Evolutionary conservation across 2,113 vertebrate species (phyloP), one percentile per base, ranked within the genome.

Genomic region (Cygnus buccinator): DNA sequence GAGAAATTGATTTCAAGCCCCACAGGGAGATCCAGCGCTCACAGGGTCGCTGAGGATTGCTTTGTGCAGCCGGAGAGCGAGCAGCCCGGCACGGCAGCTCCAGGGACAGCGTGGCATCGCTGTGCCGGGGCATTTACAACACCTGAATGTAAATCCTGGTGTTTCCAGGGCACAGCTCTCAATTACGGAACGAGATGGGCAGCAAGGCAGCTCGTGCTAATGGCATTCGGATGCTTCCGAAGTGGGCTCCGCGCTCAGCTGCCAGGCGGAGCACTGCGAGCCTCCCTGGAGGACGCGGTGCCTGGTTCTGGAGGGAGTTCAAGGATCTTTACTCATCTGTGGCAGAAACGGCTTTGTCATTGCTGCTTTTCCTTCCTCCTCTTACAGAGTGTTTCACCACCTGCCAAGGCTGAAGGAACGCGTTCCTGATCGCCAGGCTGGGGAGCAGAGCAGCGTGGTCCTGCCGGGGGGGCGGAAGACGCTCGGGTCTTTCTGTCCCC

Each of bases 141-240:
- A 62, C 44, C 35, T 21, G 39, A 31, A 48, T 16, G 61, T 33
- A 43, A 67, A 67, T 31, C 52, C 66, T 0, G 3, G 43, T 4
- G 28, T 54, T 67, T 22, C 46, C 52, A 55, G 66, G 22, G 67
- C 46, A 61, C 28, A 18, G 71, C 33, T 48, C 84, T 25, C 19
- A 3, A 3, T 25, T 44, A 13, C 0, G 0, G 11, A 39, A 11
- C 0, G 4, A 31, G 41, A 11, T 4, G 55, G 55, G 55, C 17
- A 75, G 25, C 33, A 7, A 43, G 57, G 52, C 48, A 54, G 26
- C 80, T 43, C 41, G 54, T 37, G 73, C 73, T 41, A 12, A 28
- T 29, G 74, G 0, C 1, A 11, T 19, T n/a, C 1, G 3, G 50
- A 14, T 25, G 33, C 23, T n/a, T 37, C 26, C 18, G 77, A 44